Conservation (phyloP, 1,140 invertebrate genomes). For the Onthophagus taurus region DNA sequence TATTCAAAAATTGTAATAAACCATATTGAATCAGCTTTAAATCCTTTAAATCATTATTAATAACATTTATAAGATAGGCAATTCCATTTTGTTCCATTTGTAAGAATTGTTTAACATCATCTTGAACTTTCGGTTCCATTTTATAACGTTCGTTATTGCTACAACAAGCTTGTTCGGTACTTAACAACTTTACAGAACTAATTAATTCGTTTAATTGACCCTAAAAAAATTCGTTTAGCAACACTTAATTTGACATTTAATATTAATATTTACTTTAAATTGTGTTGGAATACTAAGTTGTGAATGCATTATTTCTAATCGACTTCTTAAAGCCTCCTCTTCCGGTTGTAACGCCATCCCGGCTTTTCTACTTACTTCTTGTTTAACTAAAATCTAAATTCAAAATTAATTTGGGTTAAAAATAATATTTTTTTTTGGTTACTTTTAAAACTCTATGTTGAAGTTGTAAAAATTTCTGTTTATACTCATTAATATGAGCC, state of each 20-base stretch:
- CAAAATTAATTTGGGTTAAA: too few species aligned
- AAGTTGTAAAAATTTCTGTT: constrained; percentile 62
- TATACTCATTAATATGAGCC: constrained; percentile 64
- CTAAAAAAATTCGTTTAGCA: too few species aligned
- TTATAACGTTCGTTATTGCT: constrained; percentile 45
- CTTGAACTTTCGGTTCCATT: constrained; percentile 51
- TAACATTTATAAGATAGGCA: constrained; percentile 68
- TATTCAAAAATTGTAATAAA: too few species aligned
- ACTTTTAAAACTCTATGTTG: constrained; percentile 70
- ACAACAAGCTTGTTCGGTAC: constrained; percentile 24
- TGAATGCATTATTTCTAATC: constrained; percentile 74
- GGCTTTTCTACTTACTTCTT: constrained; percentile 77
- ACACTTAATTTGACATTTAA: too few species aligned
- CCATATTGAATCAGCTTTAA: constrained; percentile 74
- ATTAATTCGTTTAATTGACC: constrained; percentile 86
- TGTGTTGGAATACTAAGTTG: constrained; percentile 85
- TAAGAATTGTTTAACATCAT: constrained; percentile 63
- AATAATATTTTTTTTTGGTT: constrained; percentile 18
- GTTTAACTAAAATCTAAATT: constrained; percentile 77
- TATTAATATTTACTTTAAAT: constrained; percentile 61
- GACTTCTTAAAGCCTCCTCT: constrained; percentile 76
- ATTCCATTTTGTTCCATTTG: constrained; percentile 77
- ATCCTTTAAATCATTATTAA: constrained; percentile 64
- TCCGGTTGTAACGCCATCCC: constrained; percentile 78
- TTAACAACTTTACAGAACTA: constrained; percentile 46